Conservation (phyloP, 2,888 invertebrate genomes). For the Euzophera pinguis region DNA sequence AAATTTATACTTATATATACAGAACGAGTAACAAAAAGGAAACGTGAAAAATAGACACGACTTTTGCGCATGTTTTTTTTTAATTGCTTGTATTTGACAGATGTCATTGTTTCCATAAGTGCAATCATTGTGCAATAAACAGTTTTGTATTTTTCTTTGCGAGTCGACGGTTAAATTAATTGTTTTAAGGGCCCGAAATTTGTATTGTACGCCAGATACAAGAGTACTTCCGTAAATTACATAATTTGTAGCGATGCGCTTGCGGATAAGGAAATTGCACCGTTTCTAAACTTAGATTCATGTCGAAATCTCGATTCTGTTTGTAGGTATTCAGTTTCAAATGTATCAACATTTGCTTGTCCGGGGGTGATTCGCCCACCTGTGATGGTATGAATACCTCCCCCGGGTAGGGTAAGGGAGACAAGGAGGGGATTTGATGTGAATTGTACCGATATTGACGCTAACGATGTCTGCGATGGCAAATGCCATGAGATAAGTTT, state of each 20-base stretch:
- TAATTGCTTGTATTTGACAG: too few relatives aligned
- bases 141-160: too few relatives aligned
- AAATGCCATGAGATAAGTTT: neutral
- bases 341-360: neutral
- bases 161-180: too few relatives aligned
- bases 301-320: neutral
- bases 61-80: too few relatives aligned
- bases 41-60: too few relatives aligned
- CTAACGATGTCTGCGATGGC: neutral
- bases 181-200: too few relatives aligned
- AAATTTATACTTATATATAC: too few relatives aligned
- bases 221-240: neutral
- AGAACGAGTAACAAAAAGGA: too few relatives aligned
- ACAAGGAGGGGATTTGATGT: neutral
- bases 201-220: too few relatives aligned
- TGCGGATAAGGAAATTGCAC: constrained; percentile 3
- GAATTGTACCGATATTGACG: neutral
- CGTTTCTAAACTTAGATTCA: constrained; percentile 1
- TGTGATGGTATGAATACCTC: neutral
- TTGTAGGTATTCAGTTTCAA: neutral
- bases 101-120: too few relatives aligned
- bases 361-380: neutral
- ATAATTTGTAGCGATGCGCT: neutral
- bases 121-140: too few relatives aligned
- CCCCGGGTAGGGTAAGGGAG: neutral